Evolutionary conservation across 2,888 invertebrate genomes (phyloP).

Genomic region (Margaritifera margaritifera): DNA sequence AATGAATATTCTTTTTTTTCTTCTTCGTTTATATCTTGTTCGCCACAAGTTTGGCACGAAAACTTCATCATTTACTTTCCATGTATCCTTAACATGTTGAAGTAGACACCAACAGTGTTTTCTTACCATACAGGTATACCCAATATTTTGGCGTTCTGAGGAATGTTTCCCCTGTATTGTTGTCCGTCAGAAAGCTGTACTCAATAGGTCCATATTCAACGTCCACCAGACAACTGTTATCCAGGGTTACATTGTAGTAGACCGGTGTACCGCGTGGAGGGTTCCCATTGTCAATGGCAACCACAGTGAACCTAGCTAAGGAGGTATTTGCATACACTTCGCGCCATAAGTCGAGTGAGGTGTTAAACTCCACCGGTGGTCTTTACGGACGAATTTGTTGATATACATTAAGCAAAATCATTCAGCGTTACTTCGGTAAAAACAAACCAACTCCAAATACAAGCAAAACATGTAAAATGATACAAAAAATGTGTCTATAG

Average conservation of each 20-base stretch:
- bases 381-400: conserved; percentile 11
- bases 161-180: conserved; percentile 35
- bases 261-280: conserved; percentile 44
- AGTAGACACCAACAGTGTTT: too few species aligned
- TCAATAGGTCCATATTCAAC: conserved; percentile 37
- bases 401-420: background rate
- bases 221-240: conserved; percentile 52
- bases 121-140: conserved; percentile 44
- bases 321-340: conserved; percentile 39
- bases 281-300: conserved; percentile 48
- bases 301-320: conserved; percentile 33
- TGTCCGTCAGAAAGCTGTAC: conserved; percentile 33
- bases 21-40: too few species aligned
- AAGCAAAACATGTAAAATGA: too few species aligned
- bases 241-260: conserved; percentile 35
- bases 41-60: too few species aligned
- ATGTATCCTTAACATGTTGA: too few species aligned
- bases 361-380: conserved; percentile 33
- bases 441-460: too few species aligned
- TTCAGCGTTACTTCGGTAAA: background rate
- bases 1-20: too few species aligned
- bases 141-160: conserved; percentile 51
- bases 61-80: too few species aligned
- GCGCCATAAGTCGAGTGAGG: conserved; percentile 29
- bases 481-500: too few species aligned